Conservation (phyloP, 2,888 invertebrate species). For the Tenthredo distinguenda region DNA sequence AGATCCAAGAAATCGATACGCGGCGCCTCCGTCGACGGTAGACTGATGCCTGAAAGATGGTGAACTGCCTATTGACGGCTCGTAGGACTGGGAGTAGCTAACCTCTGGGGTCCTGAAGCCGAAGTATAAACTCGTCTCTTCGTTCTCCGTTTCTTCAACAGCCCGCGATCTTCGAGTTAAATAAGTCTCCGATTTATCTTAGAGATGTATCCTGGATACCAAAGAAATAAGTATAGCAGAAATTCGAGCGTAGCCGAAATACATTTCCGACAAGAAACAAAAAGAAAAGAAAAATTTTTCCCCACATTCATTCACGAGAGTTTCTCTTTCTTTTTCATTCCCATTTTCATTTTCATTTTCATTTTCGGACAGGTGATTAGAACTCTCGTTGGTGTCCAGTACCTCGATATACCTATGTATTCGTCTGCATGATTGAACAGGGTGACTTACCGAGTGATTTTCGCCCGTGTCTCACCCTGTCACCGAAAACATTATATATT, state of each 20-base stretch:
- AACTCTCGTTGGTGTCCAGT: constrained; percentile 25
- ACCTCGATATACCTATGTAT: neutral
- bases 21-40: constrained; percentile 76
- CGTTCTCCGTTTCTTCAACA: neutral
- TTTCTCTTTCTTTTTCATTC: neutral
- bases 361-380: neutral
- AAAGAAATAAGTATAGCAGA: constrained; percentile 29
- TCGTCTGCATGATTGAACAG: neutral
- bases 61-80: neutral
- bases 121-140: neutral
- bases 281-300: neutral
- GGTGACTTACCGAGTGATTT: neutral
- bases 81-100: neutral
- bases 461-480: neutral
- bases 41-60: constrained; percentile 69
- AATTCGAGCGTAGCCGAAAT: neutral
- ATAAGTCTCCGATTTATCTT: neutral
- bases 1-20: constrained; percentile 78
- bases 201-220: constrained; percentile 28
- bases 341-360: neutral
- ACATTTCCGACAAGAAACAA: neutral
- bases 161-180: neutral
- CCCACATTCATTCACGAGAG: neutral
- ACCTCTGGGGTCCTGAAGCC: neutral
- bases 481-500: neutral